Evolutionary conservation across 1,140 invertebrate species (phyloP).

Genomic region (Leucophenga varia): DNA sequence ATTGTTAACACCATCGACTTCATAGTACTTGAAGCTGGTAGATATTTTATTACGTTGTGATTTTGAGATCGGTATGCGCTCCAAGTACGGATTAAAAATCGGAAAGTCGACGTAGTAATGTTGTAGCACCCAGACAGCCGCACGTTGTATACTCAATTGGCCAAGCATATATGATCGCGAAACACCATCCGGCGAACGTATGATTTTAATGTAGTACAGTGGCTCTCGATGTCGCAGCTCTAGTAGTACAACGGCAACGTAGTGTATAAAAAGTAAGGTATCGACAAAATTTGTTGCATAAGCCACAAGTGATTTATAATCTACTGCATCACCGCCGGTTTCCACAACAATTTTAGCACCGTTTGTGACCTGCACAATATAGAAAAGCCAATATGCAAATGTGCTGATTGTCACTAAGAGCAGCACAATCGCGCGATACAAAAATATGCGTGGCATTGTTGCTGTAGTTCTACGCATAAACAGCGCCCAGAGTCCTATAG

Average conservation of each 20-base stretch:
- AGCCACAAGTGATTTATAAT: slow-evolving; percentile 82
- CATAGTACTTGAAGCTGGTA: slow-evolving; percentile 93
- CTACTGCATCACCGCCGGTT: slow-evolving; percentile 70
- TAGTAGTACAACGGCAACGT: slow-evolving; percentile 87
- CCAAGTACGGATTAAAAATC: slow-evolving; percentile 95
- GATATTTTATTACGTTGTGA: slow-evolving; percentile 71
- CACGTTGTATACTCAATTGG: slow-evolving; percentile 90
- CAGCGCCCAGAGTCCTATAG: slow-evolving; percentile 89
- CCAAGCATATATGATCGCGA: slow-evolving; percentile 84
- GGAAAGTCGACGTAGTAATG: slow-evolving; percentile 96
- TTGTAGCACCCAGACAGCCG: slow-evolving; percentile 91
- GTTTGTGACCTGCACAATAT: slow-evolving; percentile 85
- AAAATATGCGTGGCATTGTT: slow-evolving; percentile 90
- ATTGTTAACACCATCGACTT: slow-evolving; percentile 85
- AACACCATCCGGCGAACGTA: slow-evolving; percentile 92
- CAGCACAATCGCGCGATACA: slow-evolving; percentile 85
- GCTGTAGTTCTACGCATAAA: slow-evolving; percentile 75
- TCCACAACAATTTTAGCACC: slow-evolving; percentile 75
- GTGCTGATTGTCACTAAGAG: slow-evolving; percentile 88
- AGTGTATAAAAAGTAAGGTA: slow-evolving; percentile 93
- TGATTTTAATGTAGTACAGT: slow-evolving; percentile 86
- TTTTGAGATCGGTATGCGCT: slow-evolving; percentile 83
- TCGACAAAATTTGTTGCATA: slow-evolving; percentile 90
- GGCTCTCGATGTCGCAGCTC: slow-evolving; percentile 90
- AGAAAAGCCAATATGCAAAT: slow-evolving; percentile 97